Evolutionary conservation across 1,140 invertebrate genomes (phyloP), one percentile per base, ranked within the genome.

Genomic region (Drosophila kohkoa): DNA sequence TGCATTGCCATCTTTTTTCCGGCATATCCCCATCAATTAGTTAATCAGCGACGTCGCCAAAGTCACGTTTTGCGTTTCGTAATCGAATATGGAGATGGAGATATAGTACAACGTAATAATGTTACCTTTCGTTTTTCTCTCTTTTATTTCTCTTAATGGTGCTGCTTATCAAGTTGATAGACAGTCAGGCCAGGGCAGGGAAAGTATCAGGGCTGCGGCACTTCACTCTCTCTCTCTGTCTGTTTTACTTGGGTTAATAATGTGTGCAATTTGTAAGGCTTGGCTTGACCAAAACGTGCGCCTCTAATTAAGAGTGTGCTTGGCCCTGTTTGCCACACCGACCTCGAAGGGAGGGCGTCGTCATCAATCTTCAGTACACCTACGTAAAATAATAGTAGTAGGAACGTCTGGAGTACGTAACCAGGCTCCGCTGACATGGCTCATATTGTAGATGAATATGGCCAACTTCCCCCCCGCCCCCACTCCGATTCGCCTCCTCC

Each of bases 61-160:
- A 83, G 83, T 87, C 83, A 88, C 83, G 83, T 87, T 87, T 87
- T 83, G 74, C 77, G 88, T 80, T 75, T 80, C 46, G 64, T 59
- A 74, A 74, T 77, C 75, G 63, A 62, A 66, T 52, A 48, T 66
- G 67, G 46, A 41, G 60, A 59, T 75, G 66, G 54, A 20, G 43
- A 79, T 75, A 63, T 13, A 4, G 20, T 25, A 45, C 28, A 30
- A 5, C 13, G 38, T 11, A 15, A 41, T 66, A 30, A 20, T 66
- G 63, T 43, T 60, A 38, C 32, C 65, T 52, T 52, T 5, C 25
- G 15, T 62, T 62, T 58, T 16, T 55, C 6, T 13, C n/a, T 55
- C 13, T 11, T 63, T 65, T 58, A 48, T 45, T 62, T 51, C 63
- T 46, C 58, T 86, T 86, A 86, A 86, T 81, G 82, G 28, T 55